Base-by-base conservation (phyloP, 2,888 invertebrate species). In the Nymphalis c-album region DNA sequence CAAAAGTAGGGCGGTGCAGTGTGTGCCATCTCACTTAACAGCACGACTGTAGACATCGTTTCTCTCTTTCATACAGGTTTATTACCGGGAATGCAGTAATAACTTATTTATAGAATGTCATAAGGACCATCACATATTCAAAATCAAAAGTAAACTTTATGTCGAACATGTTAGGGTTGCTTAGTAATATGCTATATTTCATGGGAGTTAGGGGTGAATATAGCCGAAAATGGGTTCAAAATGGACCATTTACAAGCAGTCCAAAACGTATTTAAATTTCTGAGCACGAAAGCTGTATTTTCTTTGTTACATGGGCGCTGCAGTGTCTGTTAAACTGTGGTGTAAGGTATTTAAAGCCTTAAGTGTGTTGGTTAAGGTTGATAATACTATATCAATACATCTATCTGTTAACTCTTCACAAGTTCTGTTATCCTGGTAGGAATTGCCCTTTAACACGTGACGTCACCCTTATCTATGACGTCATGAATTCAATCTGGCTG, bases 401-500 rank as follows among this genome's bases (percentile, higher is more conserved):
- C 17, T 53, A 46, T 58, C 3, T 22, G 18, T 45, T 55, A 73
- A 16, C 78, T 85, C 81, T 71, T 77, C 55, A 63, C 64, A 40
- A 51, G 40, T 80, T 75, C 80, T 88, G 81, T 7, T 74, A 35
- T 71, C 88, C 85, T 90, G 77, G 88, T 90, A 83, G 68, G 67
- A 64, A 73, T 77, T 86, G 86, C 85, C 86, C 87, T 85, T 87
- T 86, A 79, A 79, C 87, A 86, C 86, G 87, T 89, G 90, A 89
- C 88, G 88, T 88, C 88, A 86, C 78, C 75, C 72, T 70, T 69
- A 70, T 67, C 35, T 40, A 18, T 57, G 35, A 57, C 57, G 60
- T 47, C 63, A 60, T 47, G 53, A 61, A 58, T 48, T 59, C 57
- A 57, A 46, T 63, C 47, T n/a, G 7, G 31, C n/a, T 31, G 20